Base-by-base conservation (phyloP, 2,888 invertebrate genomes). In the Sphaerophoria taeniata region DNA sequence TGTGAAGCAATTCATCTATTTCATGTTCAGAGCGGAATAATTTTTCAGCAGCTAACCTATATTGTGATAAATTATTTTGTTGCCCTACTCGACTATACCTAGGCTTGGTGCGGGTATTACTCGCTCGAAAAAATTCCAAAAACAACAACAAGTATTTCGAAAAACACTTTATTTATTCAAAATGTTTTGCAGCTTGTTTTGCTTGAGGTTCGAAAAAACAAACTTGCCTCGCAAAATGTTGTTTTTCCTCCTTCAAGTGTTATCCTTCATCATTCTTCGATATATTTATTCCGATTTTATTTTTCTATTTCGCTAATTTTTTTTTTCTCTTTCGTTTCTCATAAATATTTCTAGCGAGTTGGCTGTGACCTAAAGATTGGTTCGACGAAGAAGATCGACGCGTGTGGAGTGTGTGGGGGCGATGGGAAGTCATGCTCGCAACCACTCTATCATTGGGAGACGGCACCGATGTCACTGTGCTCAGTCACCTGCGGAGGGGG, bases 401-500 rank as follows among this genome's bases (percentile, higher is more conserved):
- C 95, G 88, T 98, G 98, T 90, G 98, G 98, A 1, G 95, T 98
- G 49, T 98, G 98, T 90, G 97, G 97, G 0, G 98, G 98, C 7
- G 97, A 98, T 91, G 97, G 97, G 56, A 95, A 96, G 72, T 95
- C 96, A 65, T 98, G 98, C 92, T 95, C 95, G 5, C 94, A 96
- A 89, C 96, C 96, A 49, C 94, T 96, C 87, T 98, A 97, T 93
- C 95, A 96, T 90, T 99, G 98, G 98, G 95, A 96, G 88, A 94
- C 97, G 87, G 95, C 96, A 73, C 95, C 96, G 87, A 95, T 96
- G 88, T 97, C 97, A 2, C 93, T 96, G 77, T 99, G 99, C 91
- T 98, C 98, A 6, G 96, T 95, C 82, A 96, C 97, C 71, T 99
- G 99, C 92, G 98, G 98, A 74, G 97, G 98, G 93, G 98, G 98